Evolutionary conservation across 2,797 vertebrate species (phyloP).

Genomic region (Ctenochaetus hawaiiensis): DNA sequence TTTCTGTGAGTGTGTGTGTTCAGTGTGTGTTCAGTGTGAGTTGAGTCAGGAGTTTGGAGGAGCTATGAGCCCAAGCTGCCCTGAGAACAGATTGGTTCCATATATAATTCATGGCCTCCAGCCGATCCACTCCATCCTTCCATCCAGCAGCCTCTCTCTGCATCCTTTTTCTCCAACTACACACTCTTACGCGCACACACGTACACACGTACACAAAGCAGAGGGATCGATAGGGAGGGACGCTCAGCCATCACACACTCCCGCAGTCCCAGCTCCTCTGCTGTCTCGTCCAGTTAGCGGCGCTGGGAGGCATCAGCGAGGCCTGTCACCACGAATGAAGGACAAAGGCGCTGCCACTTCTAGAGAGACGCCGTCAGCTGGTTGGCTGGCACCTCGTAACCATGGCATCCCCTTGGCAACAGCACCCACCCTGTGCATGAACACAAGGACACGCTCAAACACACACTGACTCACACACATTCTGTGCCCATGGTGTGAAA

Average conservation of each 20-base stretch:
- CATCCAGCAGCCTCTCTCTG: constrained; percentile 71
- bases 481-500: constrained; percentile 60
- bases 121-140: constrained; percentile 85
- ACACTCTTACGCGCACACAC: constrained; percentile 35
- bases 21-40: constrained; percentile 38
- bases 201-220: constrained; percentile 48
- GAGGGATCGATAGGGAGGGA: constrained; percentile 68
- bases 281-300: constrained; percentile 79
- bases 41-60: constrained; percentile 81
- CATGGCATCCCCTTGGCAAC: constrained; percentile 85
- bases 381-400: constrained; percentile 84
- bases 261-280: constrained; percentile 57
- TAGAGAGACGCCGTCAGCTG: constrained; percentile 74
- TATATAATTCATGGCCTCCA: constrained; percentile 90
- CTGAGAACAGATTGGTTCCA: constrained; percentile 85
- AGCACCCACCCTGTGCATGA: constrained; percentile 63
- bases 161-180: constrained; percentile 56
- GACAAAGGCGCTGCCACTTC: constrained; percentile 77
- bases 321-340: constrained; percentile 79
- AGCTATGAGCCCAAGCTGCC: constrained; percentile 74
- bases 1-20: neutral
- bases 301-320: constrained; percentile 68
- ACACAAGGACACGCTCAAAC: constrained; percentile 73
- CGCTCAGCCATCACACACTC: constrained; percentile 67
- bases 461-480: constrained; percentile 44